Evolutionary conservation across 2,888 invertebrate genomes (phyloP), one percentile per base, ranked within the genome.

Genomic region (Drosophila borborema): DNA sequence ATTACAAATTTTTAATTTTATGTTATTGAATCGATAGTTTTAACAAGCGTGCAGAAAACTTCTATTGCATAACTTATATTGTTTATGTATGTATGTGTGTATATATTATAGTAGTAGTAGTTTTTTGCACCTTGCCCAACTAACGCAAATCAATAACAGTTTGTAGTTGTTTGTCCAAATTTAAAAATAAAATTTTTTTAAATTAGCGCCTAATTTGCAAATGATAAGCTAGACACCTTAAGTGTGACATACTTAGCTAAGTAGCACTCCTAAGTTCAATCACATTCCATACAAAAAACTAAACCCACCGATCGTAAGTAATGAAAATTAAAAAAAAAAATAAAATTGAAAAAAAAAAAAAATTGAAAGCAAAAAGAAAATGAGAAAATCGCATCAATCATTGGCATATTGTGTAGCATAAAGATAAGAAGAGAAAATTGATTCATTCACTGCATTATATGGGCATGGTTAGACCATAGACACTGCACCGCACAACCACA

Each of bases 11-110:
- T 58, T 4, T 8, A 41, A 41, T 41, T 41, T 41, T n/a, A n/a
- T n/a, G 2, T 40, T 40, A 28, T 28, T 40, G 40, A 40, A 10
- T 55, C 20, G 6, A 40, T 23, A 1, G n/a, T 28, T 36, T 43
- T 55, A 23, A 63, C 64, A 80, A 75, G 72, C 54, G 89, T 91
- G 92, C 91, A 92, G 89, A 91, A 91, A 83, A 81, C 91, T 90
- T 84, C 91, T 82, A 90, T 82, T 89, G 80, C 90, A 74, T 73
- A 55, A 77, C 73, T 84, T 72, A 84, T 66, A 58, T 66, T 72
- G 54, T 72, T 55, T 69, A 54, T 68, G 66, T 77, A 40, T 72
- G 67, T 77, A 51, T 79, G 58, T 74, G 71, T 81, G 58, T 74
- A 51, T 74, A 56, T 64, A 58, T 71, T 48, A 31, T 23, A 20